A percentile compares a stretch with the other conserved stretches of the same genome.
phyloP scores from a whole-genome alignment of 1,140 invertebrate genomes.

The Pentalonia nigronervosa region DNA sequence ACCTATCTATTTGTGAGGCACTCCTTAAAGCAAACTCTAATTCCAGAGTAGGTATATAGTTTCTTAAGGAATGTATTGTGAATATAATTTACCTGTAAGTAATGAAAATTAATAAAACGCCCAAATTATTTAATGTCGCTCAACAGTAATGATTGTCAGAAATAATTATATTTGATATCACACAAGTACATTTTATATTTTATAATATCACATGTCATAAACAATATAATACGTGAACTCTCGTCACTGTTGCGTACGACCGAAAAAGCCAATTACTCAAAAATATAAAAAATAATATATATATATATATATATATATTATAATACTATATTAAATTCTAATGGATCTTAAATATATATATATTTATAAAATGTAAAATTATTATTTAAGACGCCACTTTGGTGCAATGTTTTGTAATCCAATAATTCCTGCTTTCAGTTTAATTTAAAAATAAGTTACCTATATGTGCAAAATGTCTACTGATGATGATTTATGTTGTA shows the following conservation, averaged over 20 bases:
- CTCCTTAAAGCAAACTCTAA: neutral
- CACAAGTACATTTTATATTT: neutral
- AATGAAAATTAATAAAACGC: neutral
- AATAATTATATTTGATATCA: neutral
- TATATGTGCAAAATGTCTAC: neutral
- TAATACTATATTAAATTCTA: neutral
- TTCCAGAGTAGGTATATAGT: neutral
- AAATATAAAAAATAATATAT: neutral
- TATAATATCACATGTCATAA: neutral
- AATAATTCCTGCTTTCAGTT: neutral
- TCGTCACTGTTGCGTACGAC: neutral
- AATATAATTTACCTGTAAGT: neutral
- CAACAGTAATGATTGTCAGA: neutral
- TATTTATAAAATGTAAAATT: constrained; percentile 6
- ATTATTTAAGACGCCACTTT: constrained; percentile 9
- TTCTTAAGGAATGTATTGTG: neutral
- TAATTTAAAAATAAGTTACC: neutral
- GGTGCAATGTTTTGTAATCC: neutral
- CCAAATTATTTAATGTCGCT: neutral
- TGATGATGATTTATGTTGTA: neutral
- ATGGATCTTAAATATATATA: neutral
- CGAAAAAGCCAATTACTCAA: neutral
- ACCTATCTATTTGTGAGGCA: neutral
- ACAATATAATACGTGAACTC: neutral
- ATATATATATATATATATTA: neutral